Conservation (phyloP, 2,888 invertebrate species). For the Aphodius granarius region DNA sequence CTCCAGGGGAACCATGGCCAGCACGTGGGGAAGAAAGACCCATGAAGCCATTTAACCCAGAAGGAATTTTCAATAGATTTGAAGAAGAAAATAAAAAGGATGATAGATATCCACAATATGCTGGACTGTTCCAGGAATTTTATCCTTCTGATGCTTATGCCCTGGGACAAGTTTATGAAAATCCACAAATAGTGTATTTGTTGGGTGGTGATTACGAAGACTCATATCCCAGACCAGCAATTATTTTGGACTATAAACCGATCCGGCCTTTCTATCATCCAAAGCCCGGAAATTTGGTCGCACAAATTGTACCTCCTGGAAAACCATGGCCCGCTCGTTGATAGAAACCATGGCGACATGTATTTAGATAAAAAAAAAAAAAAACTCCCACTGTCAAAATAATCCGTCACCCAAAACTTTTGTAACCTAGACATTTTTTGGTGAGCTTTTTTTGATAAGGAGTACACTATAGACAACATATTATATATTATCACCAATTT, state of each 20-base stretch:
- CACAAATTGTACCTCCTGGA: conserved; percentile 29
- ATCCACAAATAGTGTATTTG: neutral
- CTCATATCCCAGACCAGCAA: neutral
- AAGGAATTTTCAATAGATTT: neutral
- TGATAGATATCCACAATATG: neutral
- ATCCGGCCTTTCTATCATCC: conserved; percentile 11
- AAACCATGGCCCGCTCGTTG: neutral
- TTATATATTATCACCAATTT: no score
- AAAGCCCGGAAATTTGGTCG: conserved; percentile 20
- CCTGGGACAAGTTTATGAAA: neutral
- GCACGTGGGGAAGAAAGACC: conserved; percentile 27
- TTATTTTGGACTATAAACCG: conserved; percentile 31
- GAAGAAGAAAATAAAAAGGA: neutral
- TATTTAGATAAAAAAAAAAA: neutral
- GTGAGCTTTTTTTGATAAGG: no score
- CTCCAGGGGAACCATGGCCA: conserved; percentile 34
- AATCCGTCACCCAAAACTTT: no score
- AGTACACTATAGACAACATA: no score
- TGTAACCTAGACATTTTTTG: no score
- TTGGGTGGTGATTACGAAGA: neutral
- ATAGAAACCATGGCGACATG: neutral
- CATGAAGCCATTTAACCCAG: neutral
- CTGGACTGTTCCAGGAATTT: neutral
- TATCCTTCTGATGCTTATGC: neutral
- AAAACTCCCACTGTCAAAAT: neutral